A percentile compares a stretch with the other conserved stretches of the same genome.
These are phyloP conservation scores for Setophaga petechia DNA, from an alignment of 2,113 vertebrate genomes.

Conservation along the genomic window DNA sequence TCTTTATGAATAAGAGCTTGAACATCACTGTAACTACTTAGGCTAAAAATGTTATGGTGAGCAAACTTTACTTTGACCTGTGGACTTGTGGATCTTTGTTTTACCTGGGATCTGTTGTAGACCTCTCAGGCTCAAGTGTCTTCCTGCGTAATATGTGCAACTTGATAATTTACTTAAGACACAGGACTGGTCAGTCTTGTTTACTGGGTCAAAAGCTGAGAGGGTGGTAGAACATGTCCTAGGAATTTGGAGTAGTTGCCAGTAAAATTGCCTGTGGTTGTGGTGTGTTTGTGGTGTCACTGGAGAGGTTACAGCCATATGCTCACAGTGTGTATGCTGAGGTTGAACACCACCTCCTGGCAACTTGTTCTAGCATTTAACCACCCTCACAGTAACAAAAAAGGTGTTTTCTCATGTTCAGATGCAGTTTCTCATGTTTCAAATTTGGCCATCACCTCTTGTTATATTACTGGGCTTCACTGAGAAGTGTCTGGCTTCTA, in stretches of 20 bases:
- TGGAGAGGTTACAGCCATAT: no score
- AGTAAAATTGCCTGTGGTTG: neutral
- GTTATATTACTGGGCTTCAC: neutral
- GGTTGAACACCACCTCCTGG: neutral
- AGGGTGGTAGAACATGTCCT: neutral
- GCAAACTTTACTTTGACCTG: neutral
- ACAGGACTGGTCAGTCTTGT: neutral
- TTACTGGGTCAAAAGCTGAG: neutral
- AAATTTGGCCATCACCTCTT: neutral
- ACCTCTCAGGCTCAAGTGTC: neutral
- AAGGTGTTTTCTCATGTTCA: neutral
- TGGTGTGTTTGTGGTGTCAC: neutral
- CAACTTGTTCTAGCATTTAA: neutral
- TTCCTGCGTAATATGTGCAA: neutral
- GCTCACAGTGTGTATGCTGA: neutral
- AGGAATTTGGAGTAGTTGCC: neutral
- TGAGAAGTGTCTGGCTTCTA: neutral
- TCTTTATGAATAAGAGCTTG: neutral
- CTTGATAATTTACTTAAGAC: neutral
- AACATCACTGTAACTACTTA: neutral
- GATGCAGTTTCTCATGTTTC: neutral
- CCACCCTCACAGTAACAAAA: neutral
- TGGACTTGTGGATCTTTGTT: neutral
- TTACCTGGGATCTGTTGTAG: neutral
- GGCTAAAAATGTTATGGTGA: neutral